Base-by-base conservation (phyloP, 2,797 vertebrate species). In the Hippopotamyrus pictus region DNA sequence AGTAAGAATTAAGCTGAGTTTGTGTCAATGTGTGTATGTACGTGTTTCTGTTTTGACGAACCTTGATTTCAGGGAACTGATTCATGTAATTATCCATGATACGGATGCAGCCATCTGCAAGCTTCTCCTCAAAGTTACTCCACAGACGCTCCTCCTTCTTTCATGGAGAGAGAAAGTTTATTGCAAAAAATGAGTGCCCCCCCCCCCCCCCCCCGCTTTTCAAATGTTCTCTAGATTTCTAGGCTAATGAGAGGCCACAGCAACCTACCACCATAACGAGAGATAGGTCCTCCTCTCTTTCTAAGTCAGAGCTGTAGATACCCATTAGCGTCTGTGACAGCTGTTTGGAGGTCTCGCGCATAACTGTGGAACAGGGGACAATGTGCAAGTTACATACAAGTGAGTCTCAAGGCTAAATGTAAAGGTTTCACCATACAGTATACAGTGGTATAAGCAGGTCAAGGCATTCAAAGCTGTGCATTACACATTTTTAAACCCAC, bases 131-230 rank as follows among this genome's bases (percentile, higher is more conserved):
- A 3, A 96, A 99, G 93, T 99, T 98, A 0, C 97, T 98, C 98
- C 98, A 99, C 83, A 99, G 95, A 73, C 99, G 95, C 89, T 99
- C 97, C 82, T 98, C 97, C 92, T 97, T 99, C 98, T 99, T 89
- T 87, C 5, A 48, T 0, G 65, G 0, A 87, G 50, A 76, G 22
- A 53, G 19, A 89, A 37, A 88, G 41, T 48, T 87, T 5, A 54
- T 46, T 57, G n/a, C 2, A 88, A 7, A 44, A 76, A 29, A 83
- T 19, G 51, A 9, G 12, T 50, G 22, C 0, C 44, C 19, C 29
- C 62, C 59, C 54, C 4, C 3, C 51, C 17, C 57, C 22, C 0
- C 22, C 19, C 65, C 14, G 6, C 8, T 9, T 41, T 8, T 19
- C 11, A 57, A 8, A 51, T 14, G 37, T 14, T 69, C 62, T 6